Percentiles rank a stretch among this genome's conserved stretches.
Evolutionary conservation across 1,140 invertebrate genomes (phyloP).

Genomic region (Ips nitidus): DNA sequence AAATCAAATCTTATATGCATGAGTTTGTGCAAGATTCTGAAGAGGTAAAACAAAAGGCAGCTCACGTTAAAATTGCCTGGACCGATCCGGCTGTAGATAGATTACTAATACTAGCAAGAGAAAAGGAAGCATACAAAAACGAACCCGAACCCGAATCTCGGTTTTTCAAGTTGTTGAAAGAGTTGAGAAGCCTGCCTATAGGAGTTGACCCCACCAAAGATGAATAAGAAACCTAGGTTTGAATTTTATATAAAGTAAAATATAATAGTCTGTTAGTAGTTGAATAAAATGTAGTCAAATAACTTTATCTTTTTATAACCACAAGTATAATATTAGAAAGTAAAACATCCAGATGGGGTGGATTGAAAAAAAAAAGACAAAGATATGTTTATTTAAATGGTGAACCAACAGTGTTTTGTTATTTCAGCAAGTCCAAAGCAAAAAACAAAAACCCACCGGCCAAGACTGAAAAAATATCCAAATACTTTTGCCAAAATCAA

Average conservation of each 20-base stretch:
- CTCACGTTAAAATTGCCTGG: neutral
- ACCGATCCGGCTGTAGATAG: slow-evolving; percentile 7
- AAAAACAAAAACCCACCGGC: too few relatives aligned
- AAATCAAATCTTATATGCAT: too few relatives aligned
- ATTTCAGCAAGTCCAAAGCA: too few relatives aligned
- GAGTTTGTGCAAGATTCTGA: slow-evolving; percentile 15
- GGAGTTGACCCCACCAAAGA: neutral
- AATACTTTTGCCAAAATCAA: neutral
- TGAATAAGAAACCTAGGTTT: slow-evolving; percentile 34
- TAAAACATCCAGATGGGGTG: neutral
- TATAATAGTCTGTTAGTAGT: neutral
- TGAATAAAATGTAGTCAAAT: neutral
- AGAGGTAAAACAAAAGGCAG: slow-evolving; percentile 18
- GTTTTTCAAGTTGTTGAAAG: slow-evolving; percentile 38
- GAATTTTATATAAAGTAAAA: slow-evolving; percentile 5
- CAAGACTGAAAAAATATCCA: neutral
- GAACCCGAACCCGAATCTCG: slow-evolving; percentile 38
- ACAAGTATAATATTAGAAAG: neutral
- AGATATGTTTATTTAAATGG: too few relatives aligned
- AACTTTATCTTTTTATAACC: slow-evolving; percentile 14
- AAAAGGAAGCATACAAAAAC: slow-evolving; percentile 37
- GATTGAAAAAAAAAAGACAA: too few relatives aligned
- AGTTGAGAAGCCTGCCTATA: neutral
- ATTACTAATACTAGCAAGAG: slow-evolving; percentile 31
- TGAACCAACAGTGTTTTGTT: too few relatives aligned